These are phyloP conservation scores for Tigriopus japonicus DNA, from an alignment of 1,140 invertebrate genomes.

Conservation along the genomic window DNA sequence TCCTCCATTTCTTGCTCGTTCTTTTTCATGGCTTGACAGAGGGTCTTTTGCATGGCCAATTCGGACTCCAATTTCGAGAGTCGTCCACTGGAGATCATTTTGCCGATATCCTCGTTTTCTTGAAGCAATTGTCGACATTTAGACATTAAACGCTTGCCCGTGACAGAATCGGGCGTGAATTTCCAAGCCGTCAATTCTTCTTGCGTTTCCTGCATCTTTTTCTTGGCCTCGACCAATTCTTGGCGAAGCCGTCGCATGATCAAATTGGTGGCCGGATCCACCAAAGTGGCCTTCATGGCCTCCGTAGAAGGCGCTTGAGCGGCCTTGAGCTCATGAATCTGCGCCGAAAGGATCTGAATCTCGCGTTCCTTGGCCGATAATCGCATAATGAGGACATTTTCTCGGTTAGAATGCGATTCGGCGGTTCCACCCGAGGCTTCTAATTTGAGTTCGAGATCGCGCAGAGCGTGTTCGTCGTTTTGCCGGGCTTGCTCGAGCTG, in stretches of 20 bases:
- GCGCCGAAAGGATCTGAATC: conserved; percentile 79
- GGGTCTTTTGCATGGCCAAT: conserved; percentile 80
- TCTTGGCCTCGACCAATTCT: conserved; percentile 69
- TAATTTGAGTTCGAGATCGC: no score
- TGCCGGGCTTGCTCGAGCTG: no score
- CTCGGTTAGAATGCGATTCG: background rate
- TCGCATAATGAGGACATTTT: background rate
- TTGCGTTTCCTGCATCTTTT: conserved; percentile 86
- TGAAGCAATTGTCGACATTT: conserved; percentile 89
- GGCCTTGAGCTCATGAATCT: conserved; percentile 73
- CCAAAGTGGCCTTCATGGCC: conserved; percentile 53
- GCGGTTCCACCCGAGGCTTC: no score
- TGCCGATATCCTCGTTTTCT: conserved; percentile 93
- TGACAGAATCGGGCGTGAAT: conserved; percentile 73
- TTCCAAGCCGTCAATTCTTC: conserved; percentile 96
- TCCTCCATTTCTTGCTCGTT: conserved; percentile 88
- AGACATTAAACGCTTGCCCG: conserved; percentile 91
- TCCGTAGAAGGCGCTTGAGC: conserved; percentile 54
- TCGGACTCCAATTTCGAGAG: conserved; percentile 90
- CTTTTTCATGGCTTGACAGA: conserved; percentile 89
- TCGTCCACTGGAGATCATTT: conserved; percentile 80
- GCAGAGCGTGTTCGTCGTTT: no score
- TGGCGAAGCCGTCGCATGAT: conserved; percentile 75
- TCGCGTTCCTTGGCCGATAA: conserved; percentile 62
- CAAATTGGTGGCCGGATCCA: conserved; percentile 90